A percentile compares a stretch with the other conserved stretches of the same genome.
These are phyloP conservation scores for Drosophila koepferae DNA, from an alignment of 2,888 invertebrate genomes.

Conservation along the genomic window DNA sequence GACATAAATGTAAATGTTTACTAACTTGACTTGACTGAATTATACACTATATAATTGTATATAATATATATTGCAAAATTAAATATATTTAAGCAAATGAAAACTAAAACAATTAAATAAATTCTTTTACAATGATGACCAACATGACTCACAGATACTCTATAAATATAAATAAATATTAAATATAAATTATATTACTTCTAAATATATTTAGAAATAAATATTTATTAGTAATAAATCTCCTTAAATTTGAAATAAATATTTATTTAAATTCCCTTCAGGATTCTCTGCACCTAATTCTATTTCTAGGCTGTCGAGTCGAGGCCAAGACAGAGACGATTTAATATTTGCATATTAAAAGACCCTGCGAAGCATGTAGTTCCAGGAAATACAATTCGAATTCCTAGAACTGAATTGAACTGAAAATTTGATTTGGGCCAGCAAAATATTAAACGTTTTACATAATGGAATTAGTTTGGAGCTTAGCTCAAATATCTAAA, in stretches of 20 bases:
- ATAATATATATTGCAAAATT: background rate
- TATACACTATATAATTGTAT: background rate
- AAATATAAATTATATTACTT: too few species aligned
- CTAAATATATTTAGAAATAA: too few species aligned
- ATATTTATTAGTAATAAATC: too few species aligned
- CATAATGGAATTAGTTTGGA: constrained; percentile 27
- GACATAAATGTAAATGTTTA: background rate
- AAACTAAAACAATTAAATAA: background rate
- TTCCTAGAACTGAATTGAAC: background rate
- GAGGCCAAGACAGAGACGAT: background rate
- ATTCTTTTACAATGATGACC: too few species aligned
- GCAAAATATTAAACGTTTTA: background rate
- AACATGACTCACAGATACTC: too few species aligned
- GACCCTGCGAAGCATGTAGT: background rate
- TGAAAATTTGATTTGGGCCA: background rate
- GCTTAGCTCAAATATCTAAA: constrained; percentile 1
- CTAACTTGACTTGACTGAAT: background rate
- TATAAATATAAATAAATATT: too few species aligned
- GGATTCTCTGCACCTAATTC: background rate
- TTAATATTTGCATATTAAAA: background rate
- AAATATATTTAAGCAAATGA: background rate
- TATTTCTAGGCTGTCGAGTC: background rate
- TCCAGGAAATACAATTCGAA: background rate
- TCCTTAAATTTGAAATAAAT: background rate
- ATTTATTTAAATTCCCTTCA: background rate